A percentile compares a stretch with the other conserved stretches of the same genome.
Conservation (phyloP, 2,888 invertebrate genomes). For the Rhimphoctona megacephalus region DNA sequence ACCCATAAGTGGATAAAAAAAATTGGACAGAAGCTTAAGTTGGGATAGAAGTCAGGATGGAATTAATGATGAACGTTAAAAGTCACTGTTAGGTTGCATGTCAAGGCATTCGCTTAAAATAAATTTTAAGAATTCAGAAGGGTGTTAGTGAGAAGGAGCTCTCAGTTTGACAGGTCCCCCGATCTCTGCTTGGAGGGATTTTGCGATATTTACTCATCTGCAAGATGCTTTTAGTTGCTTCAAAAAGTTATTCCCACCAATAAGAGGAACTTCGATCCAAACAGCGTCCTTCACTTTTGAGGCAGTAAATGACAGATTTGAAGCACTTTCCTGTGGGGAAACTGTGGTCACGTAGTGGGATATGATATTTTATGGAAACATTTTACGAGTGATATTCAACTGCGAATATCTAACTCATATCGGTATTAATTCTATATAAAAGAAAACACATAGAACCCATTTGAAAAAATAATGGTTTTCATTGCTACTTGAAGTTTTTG, state of each 20-base stretch:
- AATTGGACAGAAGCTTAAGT: neutral
- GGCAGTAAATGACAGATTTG: neutral
- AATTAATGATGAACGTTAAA: conserved; percentile 13
- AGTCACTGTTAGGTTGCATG: neutral
- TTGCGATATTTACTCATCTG: conserved; percentile 27
- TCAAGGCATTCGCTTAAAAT: conserved; percentile 15
- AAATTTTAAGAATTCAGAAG: conserved; percentile 40
- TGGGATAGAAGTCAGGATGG: neutral
- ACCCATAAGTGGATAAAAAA: neutral
- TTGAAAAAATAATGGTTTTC: too few relatives aligned
- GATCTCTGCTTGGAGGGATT: neutral
- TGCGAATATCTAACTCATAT: neutral
- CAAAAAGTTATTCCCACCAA: conserved; percentile 31
- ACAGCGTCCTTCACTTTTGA: conserved; percentile 13
- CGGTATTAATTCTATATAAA: neutral
- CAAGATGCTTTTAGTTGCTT: conserved; percentile 20
- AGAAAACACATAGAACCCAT: neutral
- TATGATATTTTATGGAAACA: neutral
- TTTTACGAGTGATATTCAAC: neutral
- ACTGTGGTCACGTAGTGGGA: neutral
- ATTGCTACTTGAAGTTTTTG: too few relatives aligned
- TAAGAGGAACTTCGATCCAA: neutral
- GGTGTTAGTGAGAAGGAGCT: conserved; percentile 16
- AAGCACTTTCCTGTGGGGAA: neutral
- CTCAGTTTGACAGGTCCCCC: conserved; percentile 35